These are phyloP conservation scores for Nylanderia fulva DNA, from an alignment of 1,140 invertebrate species.

Conservation along the genomic window DNA sequence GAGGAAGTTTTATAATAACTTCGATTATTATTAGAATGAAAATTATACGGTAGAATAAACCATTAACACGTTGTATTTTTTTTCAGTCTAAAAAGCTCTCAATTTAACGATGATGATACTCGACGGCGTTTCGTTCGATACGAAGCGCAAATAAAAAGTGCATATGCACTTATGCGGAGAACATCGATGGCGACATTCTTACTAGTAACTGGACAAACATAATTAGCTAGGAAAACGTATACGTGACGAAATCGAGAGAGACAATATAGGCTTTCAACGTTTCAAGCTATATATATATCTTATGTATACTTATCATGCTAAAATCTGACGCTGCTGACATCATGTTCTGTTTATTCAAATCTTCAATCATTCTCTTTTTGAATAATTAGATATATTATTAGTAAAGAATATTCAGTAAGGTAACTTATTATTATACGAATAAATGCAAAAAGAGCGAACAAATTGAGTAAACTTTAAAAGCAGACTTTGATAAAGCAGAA, in stretches of 20 bases:
- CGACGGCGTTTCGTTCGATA: not conserved
- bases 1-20: no score
- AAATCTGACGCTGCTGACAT: not conserved
- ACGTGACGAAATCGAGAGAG: not conserved
- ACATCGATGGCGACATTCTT: not conserved
- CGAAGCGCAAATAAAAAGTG: not conserved
- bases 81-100: no score
- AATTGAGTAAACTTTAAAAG: not conserved
- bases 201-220: not conserved
- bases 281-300: not conserved
- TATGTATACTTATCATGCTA: not conserved
- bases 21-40: not conserved
- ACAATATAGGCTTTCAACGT: not conserved
- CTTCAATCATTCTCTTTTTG: not conserved
- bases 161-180: not conserved
- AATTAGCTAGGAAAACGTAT: conserved; percentile 15
- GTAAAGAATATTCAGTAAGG: no score
- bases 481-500: no score
- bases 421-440: no score
- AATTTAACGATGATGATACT: not conserved
- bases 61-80: not conserved
- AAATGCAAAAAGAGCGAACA: not conserved
- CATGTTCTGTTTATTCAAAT: not conserved
- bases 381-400: conserved; percentile 1
- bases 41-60: not conserved